phyloP scores from a whole-genome alignment of 2,797 vertebrate species.

The Clarias pachynema region DNA sequence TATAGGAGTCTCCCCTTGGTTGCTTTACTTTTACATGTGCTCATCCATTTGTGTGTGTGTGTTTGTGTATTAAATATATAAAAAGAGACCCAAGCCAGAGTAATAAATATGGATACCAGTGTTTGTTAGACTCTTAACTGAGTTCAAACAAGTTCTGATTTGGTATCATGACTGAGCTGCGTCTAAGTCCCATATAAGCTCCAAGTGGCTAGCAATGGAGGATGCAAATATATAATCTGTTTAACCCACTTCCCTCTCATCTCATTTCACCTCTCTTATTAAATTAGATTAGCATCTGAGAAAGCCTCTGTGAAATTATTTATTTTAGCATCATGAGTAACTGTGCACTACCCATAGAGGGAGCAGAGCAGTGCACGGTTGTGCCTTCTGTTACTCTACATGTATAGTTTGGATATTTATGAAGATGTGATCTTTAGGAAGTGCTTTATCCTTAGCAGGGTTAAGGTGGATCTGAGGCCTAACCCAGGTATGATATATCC shows the following conservation, averaged over 20 bases:
- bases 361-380: not conserved
- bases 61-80: too few species aligned
- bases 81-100: not conserved
- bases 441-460: not conserved
- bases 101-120: not conserved
- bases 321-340: not conserved
- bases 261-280: not conserved
- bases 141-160: not conserved
- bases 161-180: not conserved
- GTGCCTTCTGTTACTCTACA: not conserved
- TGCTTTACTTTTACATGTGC: not conserved
- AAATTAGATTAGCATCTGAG: not conserved
- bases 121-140: not conserved
- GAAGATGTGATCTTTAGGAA: not conserved
- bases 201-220: conserved; percentile 54
- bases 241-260: conserved; percentile 65
- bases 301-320: not conserved
- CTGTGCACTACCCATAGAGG: not conserved
- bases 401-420: not conserved
- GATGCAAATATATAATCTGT: conserved; percentile 71
- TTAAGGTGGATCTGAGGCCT: not conserved
- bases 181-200: conserved; percentile 64
- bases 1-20: not conserved
- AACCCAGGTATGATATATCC: not conserved
- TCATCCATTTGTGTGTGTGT: not conserved